Evolutionary conservation across 2,888 invertebrate species (phyloP).

Genomic region (Amaurobius ferox): DNA sequence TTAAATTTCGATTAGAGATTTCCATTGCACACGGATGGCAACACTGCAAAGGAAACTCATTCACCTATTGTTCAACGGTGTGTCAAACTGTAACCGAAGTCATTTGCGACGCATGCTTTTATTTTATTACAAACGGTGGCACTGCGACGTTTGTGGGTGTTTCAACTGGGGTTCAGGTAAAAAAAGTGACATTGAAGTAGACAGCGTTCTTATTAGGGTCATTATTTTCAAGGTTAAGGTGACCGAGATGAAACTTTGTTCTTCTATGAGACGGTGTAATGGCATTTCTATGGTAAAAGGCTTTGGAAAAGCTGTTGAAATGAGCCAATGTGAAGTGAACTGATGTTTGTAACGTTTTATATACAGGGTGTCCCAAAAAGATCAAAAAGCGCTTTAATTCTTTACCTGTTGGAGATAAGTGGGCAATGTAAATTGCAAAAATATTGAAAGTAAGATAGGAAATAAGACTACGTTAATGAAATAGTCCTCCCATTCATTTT

Average conservation of each 20-base stretch:
- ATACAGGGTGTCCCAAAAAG: too few relatives aligned
- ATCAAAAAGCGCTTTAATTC: too few relatives aligned
- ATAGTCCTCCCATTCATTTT: too few relatives aligned
- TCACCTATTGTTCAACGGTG: conserved; percentile 59
- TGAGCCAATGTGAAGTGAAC: too few relatives aligned
- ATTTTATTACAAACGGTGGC: conserved; percentile 17
- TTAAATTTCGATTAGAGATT: conserved; percentile 6
- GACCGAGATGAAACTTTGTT: conserved; percentile 17
- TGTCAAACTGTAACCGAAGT: conserved; percentile 66
- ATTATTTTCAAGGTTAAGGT: conserved; percentile 22
- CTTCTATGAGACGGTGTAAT: conserved; percentile 25
- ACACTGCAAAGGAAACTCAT: neutral
- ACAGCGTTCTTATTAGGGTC: neutral
- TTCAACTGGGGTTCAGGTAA: neutral
- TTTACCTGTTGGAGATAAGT: too few relatives aligned
- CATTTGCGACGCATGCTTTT: conserved; percentile 42
- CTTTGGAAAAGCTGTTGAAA: too few relatives aligned
- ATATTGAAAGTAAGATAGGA: too few relatives aligned
- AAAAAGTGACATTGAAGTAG: conserved; percentile 28
- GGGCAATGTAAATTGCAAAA: too few relatives aligned
- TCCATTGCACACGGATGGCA: neutral
- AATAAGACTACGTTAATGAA: too few relatives aligned
- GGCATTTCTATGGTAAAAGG: too few relatives aligned
- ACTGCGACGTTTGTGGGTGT: neutral
- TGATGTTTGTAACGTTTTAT: too few relatives aligned